A percentile compares a stretch with the other conserved stretches of the same genome.
Conservation (phyloP, 2,113 vertebrate species). For the Oreochromis niloticus region DNA sequence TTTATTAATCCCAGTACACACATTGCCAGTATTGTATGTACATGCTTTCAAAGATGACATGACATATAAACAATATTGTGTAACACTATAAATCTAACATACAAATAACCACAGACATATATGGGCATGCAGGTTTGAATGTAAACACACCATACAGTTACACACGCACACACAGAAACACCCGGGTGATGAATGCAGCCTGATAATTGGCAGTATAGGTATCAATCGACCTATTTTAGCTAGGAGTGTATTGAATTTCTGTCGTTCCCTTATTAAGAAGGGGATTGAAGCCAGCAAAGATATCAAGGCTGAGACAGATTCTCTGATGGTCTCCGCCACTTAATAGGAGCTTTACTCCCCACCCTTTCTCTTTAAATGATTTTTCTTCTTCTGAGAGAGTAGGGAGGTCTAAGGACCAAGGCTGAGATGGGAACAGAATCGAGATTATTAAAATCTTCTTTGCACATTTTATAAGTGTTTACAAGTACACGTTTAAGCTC, state of each 20-base stretch:
- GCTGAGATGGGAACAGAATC: background rate
- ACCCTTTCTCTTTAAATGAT: background rate
- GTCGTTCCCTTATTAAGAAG: conserved; percentile 13
- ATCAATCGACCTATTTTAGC: conserved; percentile 20
- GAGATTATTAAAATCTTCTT: background rate
- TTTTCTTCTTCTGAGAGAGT: background rate
- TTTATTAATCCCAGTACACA: background rate
- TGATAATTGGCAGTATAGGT: conserved; percentile 48
- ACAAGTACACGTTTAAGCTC: background rate
- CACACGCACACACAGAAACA: background rate
- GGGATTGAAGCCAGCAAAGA: conserved; percentile 22
- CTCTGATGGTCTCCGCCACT: conserved; percentile 13
- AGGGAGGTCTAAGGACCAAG: background rate
- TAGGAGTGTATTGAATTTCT: conserved; percentile 23
- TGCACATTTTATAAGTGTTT: background rate
- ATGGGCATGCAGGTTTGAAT: background rate
- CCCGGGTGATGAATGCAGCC: background rate
- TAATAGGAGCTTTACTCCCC: conserved; percentile 3
- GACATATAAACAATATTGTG: background rate
- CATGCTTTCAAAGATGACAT: background rate
- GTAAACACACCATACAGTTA: background rate
- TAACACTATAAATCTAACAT: background rate
- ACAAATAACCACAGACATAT: background rate
- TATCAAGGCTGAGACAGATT: background rate
- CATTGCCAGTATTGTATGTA: background rate